phyloP scores from a whole-genome alignment of 2,888 invertebrate genomes.

The Epirrhoe alternata region DNA sequence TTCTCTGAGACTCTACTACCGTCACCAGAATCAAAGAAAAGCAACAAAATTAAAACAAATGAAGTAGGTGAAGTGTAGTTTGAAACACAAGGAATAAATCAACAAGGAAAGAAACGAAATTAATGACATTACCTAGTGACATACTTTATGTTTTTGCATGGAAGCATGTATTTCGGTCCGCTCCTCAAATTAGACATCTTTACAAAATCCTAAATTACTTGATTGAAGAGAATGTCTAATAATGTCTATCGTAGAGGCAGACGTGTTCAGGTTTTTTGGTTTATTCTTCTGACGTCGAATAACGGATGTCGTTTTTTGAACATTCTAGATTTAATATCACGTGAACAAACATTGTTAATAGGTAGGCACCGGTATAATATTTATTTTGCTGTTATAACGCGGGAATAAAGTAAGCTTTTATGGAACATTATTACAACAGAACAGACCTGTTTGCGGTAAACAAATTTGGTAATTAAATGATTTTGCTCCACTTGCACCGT shows the following conservation, averaged over 20 bases:
- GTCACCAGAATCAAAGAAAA: not conserved
- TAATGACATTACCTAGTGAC: no score
- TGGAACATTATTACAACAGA: conserved; percentile 25
- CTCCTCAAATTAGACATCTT: no score
- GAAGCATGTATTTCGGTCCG: no score
- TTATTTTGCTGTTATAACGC: conserved; percentile 52
- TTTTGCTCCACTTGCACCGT: conserved; percentile 8
- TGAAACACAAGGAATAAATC: no score
- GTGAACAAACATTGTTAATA: conserved; percentile 55
- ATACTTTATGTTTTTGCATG: no score
- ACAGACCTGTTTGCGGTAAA: conserved; percentile 24
- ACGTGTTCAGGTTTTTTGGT: no score
- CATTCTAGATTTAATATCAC: conserved; percentile 42
- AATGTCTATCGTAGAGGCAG: no score
- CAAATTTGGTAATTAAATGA: conserved; percentile 27
- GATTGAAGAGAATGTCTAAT: no score
- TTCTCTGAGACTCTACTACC: not conserved
- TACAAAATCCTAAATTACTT: no score
- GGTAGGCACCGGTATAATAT: conserved; percentile 50
- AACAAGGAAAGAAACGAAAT: no score
- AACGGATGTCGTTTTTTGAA: not conserved
- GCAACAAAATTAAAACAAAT: no score
- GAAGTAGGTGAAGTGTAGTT: no score
- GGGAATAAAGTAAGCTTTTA: conserved; percentile 48
- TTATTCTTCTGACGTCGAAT: not conserved